Percentiles rank a stretch among this genome's conserved stretches.
These are phyloP conservation scores for Lindbergichthys nudifrons DNA, from an alignment of 2,797 vertebrate genomes.

Conservation along the genomic window DNA sequence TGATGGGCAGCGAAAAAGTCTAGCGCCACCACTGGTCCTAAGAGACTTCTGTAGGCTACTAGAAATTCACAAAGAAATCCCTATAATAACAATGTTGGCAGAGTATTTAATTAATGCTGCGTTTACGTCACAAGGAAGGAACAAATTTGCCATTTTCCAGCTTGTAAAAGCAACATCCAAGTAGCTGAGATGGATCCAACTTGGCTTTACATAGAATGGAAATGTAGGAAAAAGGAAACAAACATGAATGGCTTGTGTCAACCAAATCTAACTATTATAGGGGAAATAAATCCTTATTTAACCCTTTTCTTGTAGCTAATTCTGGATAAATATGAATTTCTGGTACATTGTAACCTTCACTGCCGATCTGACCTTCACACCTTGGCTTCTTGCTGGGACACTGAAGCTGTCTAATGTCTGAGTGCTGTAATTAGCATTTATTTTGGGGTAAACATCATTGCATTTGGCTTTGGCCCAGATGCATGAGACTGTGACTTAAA, in stretches of 20 bases:
- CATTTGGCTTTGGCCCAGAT: slow-evolving; percentile 46
- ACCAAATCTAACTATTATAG: neutral
- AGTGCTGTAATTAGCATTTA: slow-evolving; percentile 50
- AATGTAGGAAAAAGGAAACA: slow-evolving; percentile 36
- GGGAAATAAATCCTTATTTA: slow-evolving; percentile 1
- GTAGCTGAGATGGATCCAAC: slow-evolving; percentile 16
- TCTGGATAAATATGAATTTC: neutral
- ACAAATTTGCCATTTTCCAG: slow-evolving; percentile 48
- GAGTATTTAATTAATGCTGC: slow-evolving; percentile 12
- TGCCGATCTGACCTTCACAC: neutral
- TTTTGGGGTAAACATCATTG: slow-evolving; percentile 57
- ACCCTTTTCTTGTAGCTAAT: neutral
- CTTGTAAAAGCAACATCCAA: slow-evolving; percentile 50
- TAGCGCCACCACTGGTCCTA: neutral
- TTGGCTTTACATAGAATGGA: slow-evolving; percentile 8
- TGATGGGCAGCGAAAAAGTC: too few relatives aligned
- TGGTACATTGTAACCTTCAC: neutral
- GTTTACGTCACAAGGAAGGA: slow-evolving; percentile 33
- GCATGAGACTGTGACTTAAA: slow-evolving; percentile 34
- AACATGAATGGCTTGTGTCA: neutral
- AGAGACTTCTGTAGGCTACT: neutral
- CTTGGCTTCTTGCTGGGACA: slow-evolving; percentile 18
- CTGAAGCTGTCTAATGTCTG: neutral
- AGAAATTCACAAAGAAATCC: slow-evolving; percentile 17
- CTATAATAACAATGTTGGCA: slow-evolving; percentile 18